phyloP scores from a whole-genome alignment of 2,888 invertebrate species.

The Syrphus vitripennis region DNA sequence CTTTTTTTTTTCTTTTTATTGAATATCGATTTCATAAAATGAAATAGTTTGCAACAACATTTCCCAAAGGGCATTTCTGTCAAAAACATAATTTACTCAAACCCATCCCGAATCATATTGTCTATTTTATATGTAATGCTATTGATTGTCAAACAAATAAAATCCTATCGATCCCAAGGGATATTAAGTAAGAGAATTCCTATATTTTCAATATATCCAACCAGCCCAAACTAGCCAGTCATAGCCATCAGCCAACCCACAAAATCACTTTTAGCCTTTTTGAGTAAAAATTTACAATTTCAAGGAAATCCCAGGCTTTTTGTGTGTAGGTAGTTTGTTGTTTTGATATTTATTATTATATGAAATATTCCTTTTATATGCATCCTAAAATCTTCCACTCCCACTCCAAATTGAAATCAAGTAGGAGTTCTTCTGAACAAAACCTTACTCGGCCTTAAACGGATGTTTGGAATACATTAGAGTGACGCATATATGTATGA shows the following conservation, averaged over 20 bases:
- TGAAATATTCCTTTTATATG: constrained; percentile 17
- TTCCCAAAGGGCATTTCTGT: constrained; percentile 8
- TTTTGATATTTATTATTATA: not conserved
- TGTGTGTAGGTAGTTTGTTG: not conserved
- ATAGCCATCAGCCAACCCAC: not conserved
- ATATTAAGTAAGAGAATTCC: not conserved
- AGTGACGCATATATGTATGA: not conserved
- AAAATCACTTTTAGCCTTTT: constrained; percentile 6
- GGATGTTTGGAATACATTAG: constrained; percentile 6
- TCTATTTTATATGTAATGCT: not conserved
- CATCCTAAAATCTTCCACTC: not conserved
- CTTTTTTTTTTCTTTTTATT: not conserved
- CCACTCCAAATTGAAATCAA: not conserved
- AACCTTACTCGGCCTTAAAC: not conserved
- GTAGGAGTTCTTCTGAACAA: not conserved
- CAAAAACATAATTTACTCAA: constrained; percentile 28
- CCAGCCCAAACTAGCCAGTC: too few species aligned
- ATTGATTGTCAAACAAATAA: constrained; percentile 18
- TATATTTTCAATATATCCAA: not conserved
- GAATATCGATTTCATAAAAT: constrained; percentile 9
- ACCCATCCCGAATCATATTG: constrained; percentile 4
- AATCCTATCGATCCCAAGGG: constrained; percentile 7
- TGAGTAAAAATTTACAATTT: constrained; percentile 4
- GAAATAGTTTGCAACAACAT: constrained; percentile 7
- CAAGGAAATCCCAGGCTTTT: not conserved